phyloP scores from a whole-genome alignment of 2,113 vertebrate species.

The Protomyctophum bolini region DNA sequence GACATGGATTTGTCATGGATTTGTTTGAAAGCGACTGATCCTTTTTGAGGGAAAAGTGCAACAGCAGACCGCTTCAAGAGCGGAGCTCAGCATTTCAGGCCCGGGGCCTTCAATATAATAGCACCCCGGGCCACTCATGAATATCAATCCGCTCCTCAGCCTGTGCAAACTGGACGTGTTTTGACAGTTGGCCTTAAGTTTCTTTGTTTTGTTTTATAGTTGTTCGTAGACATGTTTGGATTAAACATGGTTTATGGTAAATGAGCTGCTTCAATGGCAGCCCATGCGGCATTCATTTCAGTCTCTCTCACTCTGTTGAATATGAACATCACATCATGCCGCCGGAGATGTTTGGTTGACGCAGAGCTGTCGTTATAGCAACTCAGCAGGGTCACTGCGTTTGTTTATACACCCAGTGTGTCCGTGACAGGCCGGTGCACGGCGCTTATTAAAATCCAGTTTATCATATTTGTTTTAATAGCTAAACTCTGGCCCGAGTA shows the following conservation, averaged over 20 bases:
- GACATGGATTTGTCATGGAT: slow-evolving; percentile 2
- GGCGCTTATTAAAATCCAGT: slow-evolving; percentile 36
- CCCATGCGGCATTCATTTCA: slow-evolving; percentile 42
- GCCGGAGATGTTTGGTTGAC: slow-evolving; percentile 64
- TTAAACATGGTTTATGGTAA: slow-evolving; percentile 49
- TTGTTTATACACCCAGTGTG: slow-evolving; percentile 45
- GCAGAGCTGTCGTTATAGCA: slow-evolving; percentile 61
- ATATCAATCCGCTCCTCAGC: slow-evolving; percentile 52
- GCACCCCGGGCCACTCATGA: slow-evolving; percentile 53
- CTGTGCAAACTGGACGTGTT: slow-evolving; percentile 38
- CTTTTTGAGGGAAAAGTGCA: slow-evolving; percentile 24
- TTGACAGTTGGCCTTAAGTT: slow-evolving; percentile 43
- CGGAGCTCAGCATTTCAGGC: slow-evolving; percentile 20
- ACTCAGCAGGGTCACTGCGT: slow-evolving; percentile 57
- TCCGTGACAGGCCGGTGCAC: slow-evolving; percentile 21
- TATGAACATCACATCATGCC: slow-evolving; percentile 53
- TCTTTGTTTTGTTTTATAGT: slow-evolving; percentile 29
- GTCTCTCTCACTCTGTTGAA: slow-evolving; percentile 41
- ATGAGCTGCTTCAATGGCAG: slow-evolving; percentile 44
- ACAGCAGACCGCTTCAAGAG: slow-evolving; percentile 28
- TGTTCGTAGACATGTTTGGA: slow-evolving; percentile 54
- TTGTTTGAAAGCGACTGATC: background rate
- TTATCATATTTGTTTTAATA: slow-evolving; percentile 60
- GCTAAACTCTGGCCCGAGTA: slow-evolving; percentile 28
- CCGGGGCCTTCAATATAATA: slow-evolving; percentile 21